phyloP scores from a whole-genome alignment of 2,888 invertebrate genomes.

The Noctuana brunneofusca region DNA sequence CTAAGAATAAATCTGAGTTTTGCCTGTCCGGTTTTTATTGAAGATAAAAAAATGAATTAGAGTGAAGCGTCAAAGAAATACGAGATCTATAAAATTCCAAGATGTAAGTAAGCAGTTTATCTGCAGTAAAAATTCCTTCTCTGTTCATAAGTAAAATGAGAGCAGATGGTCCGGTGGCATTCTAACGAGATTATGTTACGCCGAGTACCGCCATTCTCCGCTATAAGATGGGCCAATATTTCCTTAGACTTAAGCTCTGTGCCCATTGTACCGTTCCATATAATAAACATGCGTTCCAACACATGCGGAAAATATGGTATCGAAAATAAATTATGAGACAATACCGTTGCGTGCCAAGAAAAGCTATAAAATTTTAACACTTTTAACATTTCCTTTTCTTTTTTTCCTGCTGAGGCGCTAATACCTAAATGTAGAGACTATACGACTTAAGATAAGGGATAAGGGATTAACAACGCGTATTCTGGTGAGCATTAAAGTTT shows the following conservation, averaged over 20 bases:
- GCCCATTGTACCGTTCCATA: neutral
- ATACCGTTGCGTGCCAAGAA: neutral
- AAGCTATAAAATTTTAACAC: neutral
- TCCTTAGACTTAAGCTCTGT: constrained; percentile 36
- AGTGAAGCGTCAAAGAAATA: neutral
- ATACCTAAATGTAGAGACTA: too few relatives aligned
- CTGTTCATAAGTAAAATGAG: constrained; percentile 41
- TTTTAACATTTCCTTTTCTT: too few relatives aligned
- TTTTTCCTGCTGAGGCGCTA: too few relatives aligned
- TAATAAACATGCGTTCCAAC: neutral
- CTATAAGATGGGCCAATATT: constrained; percentile 45
- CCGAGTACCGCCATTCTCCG: constrained; percentile 40
- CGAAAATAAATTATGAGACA: neutral
- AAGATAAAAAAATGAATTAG: neutral
- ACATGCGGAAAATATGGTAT: neutral
- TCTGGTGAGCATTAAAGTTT: too few relatives aligned
- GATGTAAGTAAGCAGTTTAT: constrained; percentile 36
- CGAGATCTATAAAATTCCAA: constrained; percentile 6
- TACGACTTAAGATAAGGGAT: too few relatives aligned
- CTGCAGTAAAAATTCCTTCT: constrained; percentile 37
- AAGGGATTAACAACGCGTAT: too few relatives aligned
- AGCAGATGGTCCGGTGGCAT: constrained; percentile 45
- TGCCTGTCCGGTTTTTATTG: too few relatives aligned
- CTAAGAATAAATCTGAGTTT: too few relatives aligned
- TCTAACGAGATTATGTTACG: constrained; percentile 52